Conservation (phyloP, 2,113 vertebrate species). For the Takifugu bimaculatus region DNA sequence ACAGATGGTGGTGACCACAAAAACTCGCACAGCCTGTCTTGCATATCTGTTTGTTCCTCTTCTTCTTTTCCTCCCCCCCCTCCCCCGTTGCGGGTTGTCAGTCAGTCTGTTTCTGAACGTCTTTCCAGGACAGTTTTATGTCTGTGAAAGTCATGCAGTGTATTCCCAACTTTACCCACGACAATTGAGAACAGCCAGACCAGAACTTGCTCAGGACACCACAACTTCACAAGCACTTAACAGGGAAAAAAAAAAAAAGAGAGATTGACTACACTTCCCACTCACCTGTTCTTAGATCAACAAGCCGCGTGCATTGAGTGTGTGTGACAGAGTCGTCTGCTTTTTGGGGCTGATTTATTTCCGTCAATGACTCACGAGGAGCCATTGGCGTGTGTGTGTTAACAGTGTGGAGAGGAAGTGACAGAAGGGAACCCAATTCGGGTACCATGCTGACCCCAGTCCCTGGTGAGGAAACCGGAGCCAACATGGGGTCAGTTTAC, state of each 20-base stretch:
- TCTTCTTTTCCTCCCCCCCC: too few species aligned
- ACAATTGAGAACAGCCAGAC: slow-evolving; percentile 45
- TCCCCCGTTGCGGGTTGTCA: too few species aligned
- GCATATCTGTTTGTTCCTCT: too few species aligned
- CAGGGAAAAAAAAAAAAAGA: slow-evolving; percentile 40
- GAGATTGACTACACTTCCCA: slow-evolving; percentile 56
- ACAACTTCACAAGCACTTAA: slow-evolving; percentile 64
- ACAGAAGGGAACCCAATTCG: slow-evolving; percentile 69
- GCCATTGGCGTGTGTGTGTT: slow-evolving; percentile 70
- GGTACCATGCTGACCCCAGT: slow-evolving; percentile 78
- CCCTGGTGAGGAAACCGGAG: slow-evolving; percentile 54
- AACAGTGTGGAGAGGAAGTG: slow-evolving; percentile 65
- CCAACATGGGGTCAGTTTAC: slow-evolving; percentile 79
- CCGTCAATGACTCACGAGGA: slow-evolving; percentile 68
- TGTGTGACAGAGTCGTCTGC: slow-evolving; percentile 35
- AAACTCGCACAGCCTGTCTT: too few species aligned
- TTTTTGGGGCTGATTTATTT: slow-evolving; percentile 48
- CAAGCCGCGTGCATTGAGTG: slow-evolving; percentile 52
- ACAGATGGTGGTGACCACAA: too few species aligned
- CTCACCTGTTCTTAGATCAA: slow-evolving; percentile 62
- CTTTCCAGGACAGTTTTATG: too few species aligned
- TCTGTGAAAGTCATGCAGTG: too few species aligned
- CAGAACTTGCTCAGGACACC: slow-evolving; percentile 41
- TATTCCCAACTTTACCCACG: too few species aligned
- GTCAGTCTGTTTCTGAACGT: too few species aligned